Evolutionary conservation across 2,888 invertebrate species (phyloP).

Genomic region (Callyntrura sp.): DNA sequence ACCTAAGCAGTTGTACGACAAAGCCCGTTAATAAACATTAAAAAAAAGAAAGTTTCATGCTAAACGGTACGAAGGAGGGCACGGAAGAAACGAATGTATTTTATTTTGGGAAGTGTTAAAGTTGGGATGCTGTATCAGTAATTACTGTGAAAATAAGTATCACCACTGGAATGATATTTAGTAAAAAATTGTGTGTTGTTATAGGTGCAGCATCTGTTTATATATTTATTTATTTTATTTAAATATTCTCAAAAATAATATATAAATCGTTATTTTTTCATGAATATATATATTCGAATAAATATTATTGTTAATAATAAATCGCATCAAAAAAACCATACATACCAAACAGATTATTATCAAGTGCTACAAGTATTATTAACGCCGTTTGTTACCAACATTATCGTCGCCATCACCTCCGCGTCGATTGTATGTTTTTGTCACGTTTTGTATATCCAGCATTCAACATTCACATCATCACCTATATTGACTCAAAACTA

Average conservation of each 20-base stretch:
- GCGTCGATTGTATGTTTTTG: neutral
- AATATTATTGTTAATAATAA: conserved; percentile 14
- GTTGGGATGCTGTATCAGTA: conserved; percentile 44
- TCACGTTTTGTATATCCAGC: neutral
- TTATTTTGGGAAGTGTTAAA: conserved; percentile 32
- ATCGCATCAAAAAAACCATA: conserved; percentile 55
- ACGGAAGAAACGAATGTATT: neutral
- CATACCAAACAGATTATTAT: conserved; percentile 51
- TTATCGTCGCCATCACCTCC: conserved; percentile 33
- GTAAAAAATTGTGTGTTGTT: conserved; percentile 39
- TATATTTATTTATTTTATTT: conserved; percentile 34
- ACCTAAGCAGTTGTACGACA: neutral
- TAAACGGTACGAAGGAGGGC: too few species aligned
- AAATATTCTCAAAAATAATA: conserved; percentile 12
- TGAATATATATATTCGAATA: conserved; percentile 38
- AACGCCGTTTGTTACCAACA: conserved; percentile 55
- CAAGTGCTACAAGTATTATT: conserved; percentile 67
- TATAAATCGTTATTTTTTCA: conserved; percentile 55
- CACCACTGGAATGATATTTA: neutral
- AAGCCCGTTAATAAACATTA: neutral
- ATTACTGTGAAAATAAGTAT: conserved; percentile 41
- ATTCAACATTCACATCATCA: conserved; percentile 44
- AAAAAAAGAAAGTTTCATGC: conserved; percentile 7
- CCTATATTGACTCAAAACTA: too few species aligned
- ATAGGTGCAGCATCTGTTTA: conserved; percentile 23